phyloP scores from a whole-genome alignment of 2,888 invertebrate species.

The Dicranocentrus wangi region DNA sequence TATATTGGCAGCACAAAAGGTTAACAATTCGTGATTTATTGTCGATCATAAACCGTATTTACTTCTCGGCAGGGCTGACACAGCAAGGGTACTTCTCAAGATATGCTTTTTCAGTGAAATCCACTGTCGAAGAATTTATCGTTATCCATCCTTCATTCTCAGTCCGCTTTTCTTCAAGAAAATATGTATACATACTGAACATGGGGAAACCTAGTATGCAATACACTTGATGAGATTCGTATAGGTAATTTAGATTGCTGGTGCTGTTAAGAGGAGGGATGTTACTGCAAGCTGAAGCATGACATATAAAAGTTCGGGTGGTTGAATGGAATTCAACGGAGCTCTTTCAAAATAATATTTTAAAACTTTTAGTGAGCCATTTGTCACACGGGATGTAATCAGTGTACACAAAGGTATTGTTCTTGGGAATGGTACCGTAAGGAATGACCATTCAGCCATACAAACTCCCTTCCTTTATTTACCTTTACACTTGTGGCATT shows the following conservation, averaged over 20 bases:
- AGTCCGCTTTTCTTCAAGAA: no score
- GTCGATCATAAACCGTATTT: constrained; percentile 65
- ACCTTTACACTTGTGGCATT: constrained; percentile 32
- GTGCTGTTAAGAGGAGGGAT: no score
- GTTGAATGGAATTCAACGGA: background rate
- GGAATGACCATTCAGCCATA: constrained; percentile 40
- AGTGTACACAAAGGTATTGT: constrained; percentile 34
- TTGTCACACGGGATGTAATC: constrained; percentile 46
- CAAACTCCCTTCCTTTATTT: constrained; percentile 27
- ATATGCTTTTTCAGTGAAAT: background rate
- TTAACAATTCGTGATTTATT: constrained; percentile 66
- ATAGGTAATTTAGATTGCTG: no score
- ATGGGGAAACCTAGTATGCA: no score
- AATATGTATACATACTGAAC: no score
- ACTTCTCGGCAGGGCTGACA: constrained; percentile 52
- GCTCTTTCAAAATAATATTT: no score
- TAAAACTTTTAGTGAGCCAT: constrained; percentile 24
- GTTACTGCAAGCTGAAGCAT: no score
- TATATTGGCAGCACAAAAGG: constrained; percentile 25
- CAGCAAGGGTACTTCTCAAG: constrained; percentile 17
- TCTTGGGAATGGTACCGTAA: constrained; percentile 34
- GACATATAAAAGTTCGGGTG: no score
- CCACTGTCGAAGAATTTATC: no score
- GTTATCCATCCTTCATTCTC: no score
- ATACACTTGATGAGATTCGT: no score